Base-by-base conservation (phyloP, 2,113 vertebrate genomes). In the Prionailurus bengalensis region DNA sequence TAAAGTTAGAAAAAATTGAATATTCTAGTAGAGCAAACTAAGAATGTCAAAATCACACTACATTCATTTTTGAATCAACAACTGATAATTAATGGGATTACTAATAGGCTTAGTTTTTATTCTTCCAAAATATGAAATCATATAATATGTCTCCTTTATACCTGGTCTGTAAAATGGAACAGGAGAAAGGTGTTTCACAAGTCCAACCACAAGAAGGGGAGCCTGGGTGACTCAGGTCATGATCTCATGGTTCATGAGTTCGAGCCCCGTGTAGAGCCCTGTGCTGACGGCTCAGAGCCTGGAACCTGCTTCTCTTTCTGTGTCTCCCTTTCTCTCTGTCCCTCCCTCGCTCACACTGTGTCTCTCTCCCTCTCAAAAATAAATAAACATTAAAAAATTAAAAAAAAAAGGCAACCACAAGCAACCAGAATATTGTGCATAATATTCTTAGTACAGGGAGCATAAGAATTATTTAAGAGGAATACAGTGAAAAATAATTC, bases 1-100 rank as follows among this genome's bases (percentile, higher is more conserved):
- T 39, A 92, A 65, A 89, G 78, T 58, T 33, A 89, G 76, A 91
- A 95, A 91, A 95, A 79, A 23, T 23, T 51, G 1, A 73, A 15
- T n/a, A 27, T 65, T 90, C 3, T 71, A 58, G n/a, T 51, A 66
- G 53, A 66, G 53, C 7, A 42, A 71, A 39, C 19, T 42, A 66
- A 71, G 25, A 84, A 89, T 89, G 91, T 88, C 42, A 63, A 91
- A 79, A 39, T 65, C 19, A 48, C 10, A 36, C 65, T 36, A 80
- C 7, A 58, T n/a, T 88, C 61, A 11, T 68, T 68, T 66, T 89
- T 85, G 13, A 92, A 51, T 42, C 31, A 79, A 16, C 8, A 9
- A 68, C 23, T 23, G 10, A 58, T 29, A 85, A 33, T 58, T n/a
- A 85, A 33, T 51, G 11, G 7, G 31, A 36, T 51, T 58, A 66